Conservation (phyloP, 1,140 invertebrate species). For the Chlorops oryzae region DNA sequence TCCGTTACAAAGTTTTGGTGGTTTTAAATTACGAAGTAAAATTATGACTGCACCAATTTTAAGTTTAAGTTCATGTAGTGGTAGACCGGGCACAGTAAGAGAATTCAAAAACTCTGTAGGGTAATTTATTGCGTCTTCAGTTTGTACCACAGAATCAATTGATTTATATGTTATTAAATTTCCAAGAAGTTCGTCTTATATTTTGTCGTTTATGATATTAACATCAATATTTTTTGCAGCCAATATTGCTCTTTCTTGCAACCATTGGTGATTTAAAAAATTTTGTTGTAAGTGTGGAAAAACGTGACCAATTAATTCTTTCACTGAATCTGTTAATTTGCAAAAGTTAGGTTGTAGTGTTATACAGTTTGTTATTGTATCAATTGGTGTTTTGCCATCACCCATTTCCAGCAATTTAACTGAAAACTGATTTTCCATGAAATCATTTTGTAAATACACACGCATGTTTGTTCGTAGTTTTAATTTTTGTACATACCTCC, state of each 20-base stretch:
- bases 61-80: constrained; percentile 42
- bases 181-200: constrained; percentile 31
- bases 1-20: constrained; percentile 48
- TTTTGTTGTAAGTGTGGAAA: constrained; percentile 24
- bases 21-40: constrained; percentile 47
- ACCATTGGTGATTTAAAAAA: constrained; percentile 40
- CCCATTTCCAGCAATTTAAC: constrained; percentile 13
- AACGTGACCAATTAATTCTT: constrained; percentile 20
- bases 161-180: constrained; percentile 34
- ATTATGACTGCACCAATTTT: constrained; percentile 48
- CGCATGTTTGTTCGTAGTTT: constrained; percentile 23
- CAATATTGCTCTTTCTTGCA: constrained; percentile 34
- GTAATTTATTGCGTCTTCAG: constrained; percentile 42
- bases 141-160: constrained; percentile 37
- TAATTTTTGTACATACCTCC: constrained; percentile 45
- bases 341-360: constrained; percentile 10
- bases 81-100: constrained; percentile 42
- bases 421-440: constrained; percentile 12
- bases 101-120: constrained; percentile 48
- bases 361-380: constrained; percentile 1
- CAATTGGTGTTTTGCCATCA: constrained; percentile 10
- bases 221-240: constrained; percentile 40
- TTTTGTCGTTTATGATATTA: constrained; percentile 38
- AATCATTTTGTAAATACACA: constrained; percentile 13
- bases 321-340: not conserved